Evolutionary conservation across 2,888 invertebrate genomes (phyloP).

Genomic region (Mythimna vitellina): DNA sequence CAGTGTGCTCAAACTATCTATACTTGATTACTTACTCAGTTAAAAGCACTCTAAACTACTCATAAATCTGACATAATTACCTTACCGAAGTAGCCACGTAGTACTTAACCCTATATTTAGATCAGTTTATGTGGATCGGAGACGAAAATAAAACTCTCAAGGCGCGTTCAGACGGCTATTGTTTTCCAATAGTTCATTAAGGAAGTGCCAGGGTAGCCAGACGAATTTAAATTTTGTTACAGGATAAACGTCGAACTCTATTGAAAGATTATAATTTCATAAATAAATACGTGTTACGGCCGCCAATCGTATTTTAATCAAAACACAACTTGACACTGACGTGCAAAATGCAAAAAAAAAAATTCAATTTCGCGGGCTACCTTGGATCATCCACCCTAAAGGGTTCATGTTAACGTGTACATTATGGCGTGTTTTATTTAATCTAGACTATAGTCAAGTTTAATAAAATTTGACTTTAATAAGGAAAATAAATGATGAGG

Average conservation of each 20-base stretch:
- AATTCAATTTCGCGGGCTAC: too few relatives aligned
- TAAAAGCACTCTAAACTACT: conserved; percentile 19
- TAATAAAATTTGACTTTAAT: neutral
- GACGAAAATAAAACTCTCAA: conserved; percentile 16
- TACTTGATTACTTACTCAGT: conserved; percentile 2
- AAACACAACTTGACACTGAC: too few relatives aligned
- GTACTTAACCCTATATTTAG: conserved; percentile 17
- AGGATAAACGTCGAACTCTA: neutral
- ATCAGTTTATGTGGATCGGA: conserved; percentile 3
- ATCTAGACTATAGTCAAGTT: neutral
- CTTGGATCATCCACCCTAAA: too few relatives aligned
- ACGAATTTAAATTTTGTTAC: neutral
- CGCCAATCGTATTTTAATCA: too few relatives aligned
- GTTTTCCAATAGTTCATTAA: neutral
- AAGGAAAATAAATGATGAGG: neutral
- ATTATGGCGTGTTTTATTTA: too few relatives aligned
- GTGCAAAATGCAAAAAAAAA: too few relatives aligned
- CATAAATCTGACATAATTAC: conserved; percentile 21
- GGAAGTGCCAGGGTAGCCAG: too few relatives aligned
- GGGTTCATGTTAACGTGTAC: too few relatives aligned
- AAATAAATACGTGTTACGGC: too few relatives aligned
- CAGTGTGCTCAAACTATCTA: neutral
- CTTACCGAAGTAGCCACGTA: conserved; percentile 2
- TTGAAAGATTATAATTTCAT: too few relatives aligned
- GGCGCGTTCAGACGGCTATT: conserved; percentile 13